phyloP scores from a whole-genome alignment of 2,797 vertebrate species.

The Salmo trutta region DNA sequence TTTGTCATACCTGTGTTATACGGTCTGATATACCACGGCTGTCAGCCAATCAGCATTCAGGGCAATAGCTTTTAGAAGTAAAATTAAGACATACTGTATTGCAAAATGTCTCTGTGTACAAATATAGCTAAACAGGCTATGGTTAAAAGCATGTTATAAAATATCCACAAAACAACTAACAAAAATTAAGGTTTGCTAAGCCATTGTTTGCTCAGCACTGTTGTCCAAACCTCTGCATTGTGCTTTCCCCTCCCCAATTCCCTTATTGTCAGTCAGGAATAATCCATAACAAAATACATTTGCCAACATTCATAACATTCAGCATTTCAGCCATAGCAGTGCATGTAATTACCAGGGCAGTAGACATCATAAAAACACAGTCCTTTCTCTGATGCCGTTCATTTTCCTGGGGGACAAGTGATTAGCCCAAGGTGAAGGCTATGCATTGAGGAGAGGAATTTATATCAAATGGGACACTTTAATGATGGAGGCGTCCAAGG shows the following conservation, averaged over 20 bases:
- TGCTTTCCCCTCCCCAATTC: conserved; percentile 30
- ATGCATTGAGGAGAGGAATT: conserved; percentile 61
- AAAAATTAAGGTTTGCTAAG: too few species aligned
- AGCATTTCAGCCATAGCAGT: conserved; percentile 21
- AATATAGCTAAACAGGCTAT: background rate
- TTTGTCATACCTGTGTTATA: too few species aligned
- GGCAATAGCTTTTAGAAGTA: background rate
- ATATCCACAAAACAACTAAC: background rate
- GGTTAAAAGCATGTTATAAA: background rate
- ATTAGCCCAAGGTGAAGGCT: conserved; percentile 48
- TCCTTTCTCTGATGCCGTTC: conserved; percentile 62
- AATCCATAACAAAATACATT: conserved; percentile 39
- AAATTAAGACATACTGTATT: background rate
- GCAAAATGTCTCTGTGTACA: background rate
- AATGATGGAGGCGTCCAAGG: conserved; percentile 72
- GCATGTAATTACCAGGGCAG: conserved; percentile 51
- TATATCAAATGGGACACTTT: conserved; percentile 67
- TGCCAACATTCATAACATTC: conserved; percentile 33
- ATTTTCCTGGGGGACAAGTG: conserved; percentile 48
- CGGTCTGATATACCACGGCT: too few species aligned
- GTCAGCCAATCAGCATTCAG: too few species aligned
- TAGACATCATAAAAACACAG: conserved; percentile 47
- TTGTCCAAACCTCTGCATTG: conserved; percentile 46
- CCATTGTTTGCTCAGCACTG: conserved; percentile 3
- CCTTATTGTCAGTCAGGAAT: background rate